Evolutionary conservation across 2,888 invertebrate species (phyloP), one percentile per base, ranked within the genome.

Genomic region (Dermolepida albohirtum): DNA sequence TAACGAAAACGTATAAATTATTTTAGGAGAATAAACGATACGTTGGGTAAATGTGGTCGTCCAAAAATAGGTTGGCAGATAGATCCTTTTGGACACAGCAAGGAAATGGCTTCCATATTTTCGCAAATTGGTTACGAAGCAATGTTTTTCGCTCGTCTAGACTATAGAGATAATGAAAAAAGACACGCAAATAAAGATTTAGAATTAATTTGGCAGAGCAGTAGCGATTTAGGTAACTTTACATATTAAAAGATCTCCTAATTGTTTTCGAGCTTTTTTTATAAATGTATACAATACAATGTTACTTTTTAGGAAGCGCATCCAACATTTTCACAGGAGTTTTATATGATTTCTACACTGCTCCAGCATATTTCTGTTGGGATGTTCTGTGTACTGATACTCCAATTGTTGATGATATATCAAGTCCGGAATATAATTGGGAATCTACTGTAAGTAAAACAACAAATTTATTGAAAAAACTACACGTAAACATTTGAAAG

Each of bases 121-220:
- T 87, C 92, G 0, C 89, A 89, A 79, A 91, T 96, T 89, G 95
- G 92, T 72, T 96, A 90, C 77, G 94, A 96, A 76, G 95, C 92
- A 0, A 83, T 94, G 72, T 92, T 95, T 78, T 88, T 96, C 69
- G 94, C 92, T 0, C 87, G 96, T 8, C 85, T 95, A 14, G 95
- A 96, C 81, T 94, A 90, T 80, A 88, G 91, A 77, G 95, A 96
- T 78, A 94, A 92, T 78, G 66, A 63, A 0, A 74, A 82, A 0
- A 84, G 95, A 49, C 77, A 89, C 5, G 66, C 73, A 0, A 81
- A 84, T 0, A 87, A 87, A 73, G 87, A 85, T 0, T 88, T 92
- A 83, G 96, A 96, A 82, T 89, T 93, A 85, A 80, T 96, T 16
- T 96, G 96, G 95, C 83, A 86, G 73, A 91, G 87, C 0, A 90